These are phyloP conservation scores for Trichosurus vulpecula DNA, from an alignment of 2,797 vertebrate species.

Conservation along the genomic window DNA sequence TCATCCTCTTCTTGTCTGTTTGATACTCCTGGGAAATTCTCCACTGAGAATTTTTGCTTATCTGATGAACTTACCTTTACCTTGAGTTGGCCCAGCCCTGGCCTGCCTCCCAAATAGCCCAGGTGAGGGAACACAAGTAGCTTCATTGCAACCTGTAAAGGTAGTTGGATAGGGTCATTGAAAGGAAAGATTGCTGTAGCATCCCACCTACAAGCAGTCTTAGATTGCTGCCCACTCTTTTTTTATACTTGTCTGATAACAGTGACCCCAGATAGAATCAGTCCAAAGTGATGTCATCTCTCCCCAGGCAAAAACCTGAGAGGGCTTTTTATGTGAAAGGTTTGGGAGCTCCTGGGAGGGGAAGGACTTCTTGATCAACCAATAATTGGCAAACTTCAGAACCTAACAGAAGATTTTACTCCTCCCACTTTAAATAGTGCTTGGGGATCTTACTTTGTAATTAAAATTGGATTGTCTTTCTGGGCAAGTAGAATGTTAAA, in stretches of 20 bases:
- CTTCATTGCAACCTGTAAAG: neutral
- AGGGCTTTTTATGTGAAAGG: neutral
- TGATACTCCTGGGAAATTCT: neutral
- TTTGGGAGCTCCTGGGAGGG: neutral
- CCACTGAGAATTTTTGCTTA: neutral
- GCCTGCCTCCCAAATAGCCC: neutral
- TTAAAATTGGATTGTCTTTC: conserved; percentile 3
- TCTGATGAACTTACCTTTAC: neutral
- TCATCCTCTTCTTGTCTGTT: neutral
- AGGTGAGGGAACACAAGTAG: neutral
- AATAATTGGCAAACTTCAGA: neutral
- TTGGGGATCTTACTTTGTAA: neutral
- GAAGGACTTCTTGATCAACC: too few relatives aligned
- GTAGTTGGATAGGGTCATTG: neutral
- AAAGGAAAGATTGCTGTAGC: neutral
- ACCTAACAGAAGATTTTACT: neutral
- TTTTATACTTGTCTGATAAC: neutral
- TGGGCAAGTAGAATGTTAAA: neutral
- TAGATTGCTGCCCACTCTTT: neutral
- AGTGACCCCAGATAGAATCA: neutral
- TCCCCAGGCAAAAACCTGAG: neutral
- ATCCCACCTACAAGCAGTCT: neutral
- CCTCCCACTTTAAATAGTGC: neutral
- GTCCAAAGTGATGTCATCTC: neutral
- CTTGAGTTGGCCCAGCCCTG: neutral